Conservation (phyloP, 2,113 vertebrate species). For the Pyxicephalus adspersus region DNA sequence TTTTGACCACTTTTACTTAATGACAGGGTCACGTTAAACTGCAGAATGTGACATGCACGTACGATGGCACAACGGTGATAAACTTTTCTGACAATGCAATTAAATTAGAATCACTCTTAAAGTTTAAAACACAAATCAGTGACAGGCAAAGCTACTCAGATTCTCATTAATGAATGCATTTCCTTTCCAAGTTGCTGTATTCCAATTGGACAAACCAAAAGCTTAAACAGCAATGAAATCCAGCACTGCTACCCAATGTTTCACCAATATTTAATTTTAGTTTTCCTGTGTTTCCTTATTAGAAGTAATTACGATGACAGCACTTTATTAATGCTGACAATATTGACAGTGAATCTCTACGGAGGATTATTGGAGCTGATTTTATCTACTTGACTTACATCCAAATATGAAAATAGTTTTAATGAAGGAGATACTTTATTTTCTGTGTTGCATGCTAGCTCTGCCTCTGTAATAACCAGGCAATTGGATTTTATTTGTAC, state of each 20-base stretch:
- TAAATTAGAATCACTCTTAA: too few species aligned
- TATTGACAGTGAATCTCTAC: slow-evolving; percentile 43
- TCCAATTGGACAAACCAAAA: too few species aligned
- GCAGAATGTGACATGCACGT: too few species aligned
- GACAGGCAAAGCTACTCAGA: too few species aligned
- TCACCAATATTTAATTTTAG: slow-evolving; percentile 11
- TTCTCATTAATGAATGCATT: too few species aligned
- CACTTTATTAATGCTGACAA: slow-evolving; percentile 45
- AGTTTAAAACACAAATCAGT: too few species aligned
- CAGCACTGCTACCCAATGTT: slow-evolving; percentile 19
- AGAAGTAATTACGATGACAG: slow-evolving; percentile 41
- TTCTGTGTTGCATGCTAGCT: slow-evolving; percentile 19
- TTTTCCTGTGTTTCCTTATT: slow-evolving; percentile 15
- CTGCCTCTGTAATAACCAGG: not conserved
- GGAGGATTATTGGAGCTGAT: slow-evolving; percentile 47
- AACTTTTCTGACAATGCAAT: too few species aligned
- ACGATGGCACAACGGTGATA: too few species aligned
- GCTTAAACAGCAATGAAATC: not conserved
- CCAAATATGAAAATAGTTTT: slow-evolving; percentile 23
- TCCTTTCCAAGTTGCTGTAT: too few species aligned
- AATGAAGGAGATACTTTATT: slow-evolving; percentile 42
- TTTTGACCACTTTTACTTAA: too few species aligned
- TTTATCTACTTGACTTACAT: slow-evolving; percentile 40
- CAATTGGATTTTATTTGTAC: not conserved
- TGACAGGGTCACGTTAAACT: too few species aligned